Percentiles rank a stretch among this genome's conserved stretches.
phyloP scores from a whole-genome alignment of 64 coral and sea anemone genomes.

The Montipora cactus region DNA sequence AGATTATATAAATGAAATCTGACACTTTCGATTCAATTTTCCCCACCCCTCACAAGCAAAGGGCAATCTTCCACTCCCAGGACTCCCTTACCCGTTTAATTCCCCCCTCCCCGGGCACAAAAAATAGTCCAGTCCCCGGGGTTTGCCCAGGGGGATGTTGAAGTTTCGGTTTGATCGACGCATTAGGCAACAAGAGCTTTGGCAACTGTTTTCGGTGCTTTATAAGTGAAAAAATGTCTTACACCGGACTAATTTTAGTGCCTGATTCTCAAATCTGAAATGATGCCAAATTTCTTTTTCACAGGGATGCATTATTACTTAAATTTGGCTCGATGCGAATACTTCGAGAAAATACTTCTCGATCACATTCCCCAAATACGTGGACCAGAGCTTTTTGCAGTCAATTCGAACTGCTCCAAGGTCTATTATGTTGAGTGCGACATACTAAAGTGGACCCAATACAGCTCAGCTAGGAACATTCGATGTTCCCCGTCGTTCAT shows the following conservation, averaged over 20 bases:
- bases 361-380: constrained; percentile 58
- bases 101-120: too few species aligned
- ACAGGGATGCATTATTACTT: constrained; percentile 81
- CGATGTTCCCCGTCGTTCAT: background rate
- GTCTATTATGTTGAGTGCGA: constrained; percentile 21
- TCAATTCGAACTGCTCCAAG: constrained; percentile 19
- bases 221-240: too few species aligned
- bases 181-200: too few species aligned
- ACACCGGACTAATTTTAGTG: background rate
- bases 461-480: constrained; percentile 6
- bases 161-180: too few species aligned
- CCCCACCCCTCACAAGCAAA: too few species aligned
- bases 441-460: constrained; percentile 14
- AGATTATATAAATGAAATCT: too few species aligned
- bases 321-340: constrained; percentile 85
- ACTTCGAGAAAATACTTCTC: constrained; percentile 43
- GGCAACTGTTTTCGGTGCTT: too few species aligned
- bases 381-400: constrained; percentile 55
- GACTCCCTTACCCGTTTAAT: too few species aligned
- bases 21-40: too few species aligned
- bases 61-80: too few species aligned
- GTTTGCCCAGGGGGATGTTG: too few species aligned
- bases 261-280: background rate
- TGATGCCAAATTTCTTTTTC: background rate
- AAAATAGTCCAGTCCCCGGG: too few species aligned